Evolutionary conservation across 2,797 vertebrate species (phyloP).

Genomic region (Jordanella pulchra): DNA sequence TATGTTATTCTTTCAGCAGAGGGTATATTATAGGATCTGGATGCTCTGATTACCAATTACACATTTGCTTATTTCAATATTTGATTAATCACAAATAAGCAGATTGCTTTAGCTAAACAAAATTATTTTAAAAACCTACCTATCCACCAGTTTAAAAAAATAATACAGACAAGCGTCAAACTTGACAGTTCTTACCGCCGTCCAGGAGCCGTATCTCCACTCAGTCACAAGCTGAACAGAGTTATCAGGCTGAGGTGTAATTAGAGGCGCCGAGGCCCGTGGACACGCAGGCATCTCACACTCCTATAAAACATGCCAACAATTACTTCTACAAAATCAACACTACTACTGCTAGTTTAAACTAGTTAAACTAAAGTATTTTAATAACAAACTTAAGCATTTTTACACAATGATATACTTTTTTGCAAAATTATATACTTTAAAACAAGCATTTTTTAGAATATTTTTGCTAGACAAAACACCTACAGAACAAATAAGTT

Average conservation of each 20-base stretch:
- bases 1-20: too few relatives aligned
- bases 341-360: too few relatives aligned
- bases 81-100: too few relatives aligned
- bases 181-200: conserved; percentile 82
- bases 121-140: background rate
- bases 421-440: too few relatives aligned
- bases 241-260: conserved; percentile 80
- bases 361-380: background rate
- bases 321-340: background rate
- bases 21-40: too few relatives aligned
- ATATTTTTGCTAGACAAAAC: background rate
- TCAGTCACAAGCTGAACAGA: conserved; percentile 80
- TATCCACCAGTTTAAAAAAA: conserved; percentile 26
- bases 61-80: too few relatives aligned
- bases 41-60: too few relatives aligned
- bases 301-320: conserved; percentile 76
- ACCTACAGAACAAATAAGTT: background rate
- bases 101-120: too few relatives aligned
- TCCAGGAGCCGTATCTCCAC: conserved; percentile 97
- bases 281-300: conserved; percentile 86
- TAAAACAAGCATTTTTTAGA: background rate
- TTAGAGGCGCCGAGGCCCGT: conserved; percentile 69
- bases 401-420: too few relatives aligned
- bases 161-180: conserved; percentile 21
- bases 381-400: background rate